These are phyloP conservation scores for Ectemnius lituratus DNA, from an alignment of 2,888 invertebrate genomes.

Conservation along the genomic window DNA sequence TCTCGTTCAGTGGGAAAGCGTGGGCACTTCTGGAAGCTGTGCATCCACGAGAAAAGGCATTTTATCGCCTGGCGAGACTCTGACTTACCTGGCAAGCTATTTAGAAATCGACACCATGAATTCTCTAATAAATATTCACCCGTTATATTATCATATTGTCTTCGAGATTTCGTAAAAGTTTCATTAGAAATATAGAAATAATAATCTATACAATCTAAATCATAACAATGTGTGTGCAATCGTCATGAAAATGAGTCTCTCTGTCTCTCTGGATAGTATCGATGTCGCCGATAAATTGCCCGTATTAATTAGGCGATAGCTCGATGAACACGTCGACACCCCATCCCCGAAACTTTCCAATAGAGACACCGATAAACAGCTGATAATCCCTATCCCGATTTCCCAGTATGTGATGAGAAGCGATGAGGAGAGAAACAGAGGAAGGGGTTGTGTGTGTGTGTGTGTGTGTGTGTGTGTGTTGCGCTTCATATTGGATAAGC, in stretches of 20 bases:
- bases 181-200: too few relatives aligned
- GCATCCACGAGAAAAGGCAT: constrained; percentile 63
- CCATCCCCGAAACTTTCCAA: neutral
- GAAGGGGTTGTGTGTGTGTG: too few relatives aligned
- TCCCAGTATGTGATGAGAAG: too few relatives aligned
- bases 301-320: neutral
- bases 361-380: constrained; percentile 1
- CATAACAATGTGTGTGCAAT: too few relatives aligned
- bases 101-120: too few relatives aligned
- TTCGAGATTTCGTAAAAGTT: too few relatives aligned
- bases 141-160: too few relatives aligned
- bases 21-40: constrained; percentile 30
- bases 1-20: constrained; percentile 63
- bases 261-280: constrained; percentile 7
- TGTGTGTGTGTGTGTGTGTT: too few relatives aligned
- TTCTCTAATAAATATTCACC: neutral
- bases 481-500: neutral
- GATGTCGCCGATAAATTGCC: neutral
- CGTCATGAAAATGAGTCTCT: too few relatives aligned
- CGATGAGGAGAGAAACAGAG: too few relatives aligned
- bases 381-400: too few relatives aligned
- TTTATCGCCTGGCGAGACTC: constrained; percentile 59
- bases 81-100: constrained; percentile 48
- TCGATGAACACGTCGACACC: constrained; percentile 2
- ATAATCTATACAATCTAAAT: too few relatives aligned